Base-by-base conservation (phyloP, 2,113 vertebrate species). In the Silurus glanis region DNA sequence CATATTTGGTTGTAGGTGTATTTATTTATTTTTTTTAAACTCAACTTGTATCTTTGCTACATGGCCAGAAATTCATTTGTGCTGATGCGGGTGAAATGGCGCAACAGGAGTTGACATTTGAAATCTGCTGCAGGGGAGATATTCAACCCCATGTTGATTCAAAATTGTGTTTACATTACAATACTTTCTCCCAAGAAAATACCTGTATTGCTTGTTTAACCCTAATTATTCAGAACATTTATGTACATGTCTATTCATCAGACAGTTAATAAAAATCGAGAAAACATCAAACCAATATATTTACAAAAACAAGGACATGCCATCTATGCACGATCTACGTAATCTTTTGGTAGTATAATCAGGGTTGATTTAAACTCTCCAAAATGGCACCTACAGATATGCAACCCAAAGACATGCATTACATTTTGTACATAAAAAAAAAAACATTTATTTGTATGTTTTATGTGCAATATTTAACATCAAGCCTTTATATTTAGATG, bases 101-200 rank as follows among this genome's bases (percentile, higher is more conserved):
- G 78, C 78, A 79, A 79, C 53, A 79, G 14, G 12, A 71, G 67
- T 45, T 58, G 76, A 79, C 25, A 79, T 79, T 79, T 78, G 51
- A 56, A 78, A 78, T 79, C 14, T 58, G 76, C 76, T 25, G 2
- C 53, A 79, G 23, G 53, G 75, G 49, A 37, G 25, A 58, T 79
- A 58, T 79, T 28, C n/a, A 79, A 37, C 13, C 76, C n/a, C 53
- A 37, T 56, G 75, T n/a, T 28, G 51, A 56, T 56, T 78, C 14
- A 56, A 59, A 59, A 58, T 10, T 79, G n/a, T 79, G 55, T 59
- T 76, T 78, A 78, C 53, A 78, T 80, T 80, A 45, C 23, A n/a
- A 37, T 9, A 56, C 49, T 25, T 53, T 5, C 28, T 61, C 17
- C 17, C 55, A 28, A 80, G 76, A 59, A 79, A 75, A 8, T 8